Base-by-base conservation (phyloP, 2,888 invertebrate species). In the Eilema depressum region DNA sequence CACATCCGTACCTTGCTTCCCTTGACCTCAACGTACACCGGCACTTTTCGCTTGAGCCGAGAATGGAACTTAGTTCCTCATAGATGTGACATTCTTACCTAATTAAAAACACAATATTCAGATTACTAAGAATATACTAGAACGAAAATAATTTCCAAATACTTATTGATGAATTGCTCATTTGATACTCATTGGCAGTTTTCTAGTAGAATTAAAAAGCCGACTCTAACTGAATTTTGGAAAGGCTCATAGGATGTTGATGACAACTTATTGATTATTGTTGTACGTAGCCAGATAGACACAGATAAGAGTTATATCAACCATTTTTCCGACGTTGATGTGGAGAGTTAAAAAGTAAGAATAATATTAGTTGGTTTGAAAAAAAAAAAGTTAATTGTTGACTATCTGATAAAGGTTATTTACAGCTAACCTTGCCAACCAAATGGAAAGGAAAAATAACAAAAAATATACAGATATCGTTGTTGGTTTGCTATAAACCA, bases 381-480 rank as follows among this genome's bases (percentile, higher is more conserved):
- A 59, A 59, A 59, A 59, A 59, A 28, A 7, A 3, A 28, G 17
- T 59, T 28, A 59, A 59, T 59, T 59, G 59, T 59, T 59, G 25
- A 59, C 59, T 59, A 26, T 59, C 28, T 20, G 17, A 59, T 26
- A 59, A 59, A 59, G 59, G 59, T 59, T 59, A 59, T 26, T 59
- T 17, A 14, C 14, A 26, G 59, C 28, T 59, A 59, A 59, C 59
- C 59, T 59, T 59, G 59, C 26, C 14, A 17, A 59, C 59, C 12
- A 26, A 59, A 28, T 59, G 25, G 59, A 59, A 59, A 59, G 59
- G 59, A 59, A 59, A 37, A 14, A 26, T 53, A 53, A 53, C 53
- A 53, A 53, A 53, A 47, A 53, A 53, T 47, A 47, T 47, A 37
- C 53, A n/a, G n/a, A 20, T 53, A n/a, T 53, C 53, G 8, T 53